Conservation (phyloP, 2,888 invertebrate genomes). For the Synergus itoensis region DNA sequence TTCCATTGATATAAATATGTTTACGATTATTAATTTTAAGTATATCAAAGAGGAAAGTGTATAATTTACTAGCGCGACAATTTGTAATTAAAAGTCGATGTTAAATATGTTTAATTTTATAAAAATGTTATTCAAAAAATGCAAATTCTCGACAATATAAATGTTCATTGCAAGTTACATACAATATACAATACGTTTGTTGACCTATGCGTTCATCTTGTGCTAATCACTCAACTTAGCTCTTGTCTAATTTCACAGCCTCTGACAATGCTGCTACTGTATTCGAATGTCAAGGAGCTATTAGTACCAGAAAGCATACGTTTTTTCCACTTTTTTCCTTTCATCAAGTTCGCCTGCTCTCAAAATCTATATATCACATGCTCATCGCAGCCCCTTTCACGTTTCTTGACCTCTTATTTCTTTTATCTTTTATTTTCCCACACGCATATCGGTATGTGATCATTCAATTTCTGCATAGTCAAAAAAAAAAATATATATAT, state of each 20-base stretch:
- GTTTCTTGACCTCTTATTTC: not conserved
- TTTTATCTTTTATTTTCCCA: not conserved
- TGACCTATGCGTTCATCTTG: conserved; percentile 34
- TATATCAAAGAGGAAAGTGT: no score
- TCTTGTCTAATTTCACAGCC: conserved; percentile 24
- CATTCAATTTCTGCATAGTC: no score
- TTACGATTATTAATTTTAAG: no score
- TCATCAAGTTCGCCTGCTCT: conserved; percentile 20
- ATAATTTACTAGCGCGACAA: not conserved
- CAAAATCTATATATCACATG: conserved; percentile 11
- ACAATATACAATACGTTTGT: conserved; percentile 16
- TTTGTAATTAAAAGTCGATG: no score
- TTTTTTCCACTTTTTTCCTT: conserved; percentile 2
- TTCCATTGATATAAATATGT: not conserved
- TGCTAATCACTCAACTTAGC: conserved; percentile 21
- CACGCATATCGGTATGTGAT: no score
- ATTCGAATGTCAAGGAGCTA: conserved; percentile 37
- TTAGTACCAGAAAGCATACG: conserved; percentile 13
- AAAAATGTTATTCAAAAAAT: no score
- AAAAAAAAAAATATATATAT: no score
- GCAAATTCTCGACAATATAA: no score
- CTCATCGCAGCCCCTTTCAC: not conserved
- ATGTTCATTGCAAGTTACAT: not conserved
- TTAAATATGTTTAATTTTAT: no score
- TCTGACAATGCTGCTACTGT: conserved; percentile 35